A percentile compares a stretch with the other conserved stretches of the same genome.
Conservation (phyloP, 2,113 vertebrate genomes). For the Rhizomys pruinosus region DNA sequence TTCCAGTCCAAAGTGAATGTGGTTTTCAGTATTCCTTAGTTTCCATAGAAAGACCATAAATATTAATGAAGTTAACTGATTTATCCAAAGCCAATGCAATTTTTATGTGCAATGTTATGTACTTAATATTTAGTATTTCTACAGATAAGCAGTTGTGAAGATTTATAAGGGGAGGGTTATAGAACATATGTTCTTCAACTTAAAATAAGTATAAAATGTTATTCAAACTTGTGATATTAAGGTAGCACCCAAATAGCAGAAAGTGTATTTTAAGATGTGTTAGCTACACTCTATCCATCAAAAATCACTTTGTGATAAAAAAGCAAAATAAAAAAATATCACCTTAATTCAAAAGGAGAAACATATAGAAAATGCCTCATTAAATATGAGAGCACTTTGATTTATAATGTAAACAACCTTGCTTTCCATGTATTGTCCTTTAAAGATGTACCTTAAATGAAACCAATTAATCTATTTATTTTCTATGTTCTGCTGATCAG, state of each 20-base stretch:
- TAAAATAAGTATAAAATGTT: constrained; percentile 24
- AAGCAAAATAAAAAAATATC: background rate
- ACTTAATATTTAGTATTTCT: background rate
- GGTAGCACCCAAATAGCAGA: background rate
- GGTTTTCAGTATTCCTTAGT: background rate
- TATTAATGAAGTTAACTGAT: background rate
- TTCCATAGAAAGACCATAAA: background rate
- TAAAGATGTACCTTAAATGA: background rate
- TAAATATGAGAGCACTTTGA: background rate
- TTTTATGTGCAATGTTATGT: background rate
- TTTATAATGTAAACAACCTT: background rate
- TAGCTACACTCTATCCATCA: rapidly evolving
- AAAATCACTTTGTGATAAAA: background rate
- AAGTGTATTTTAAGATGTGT: background rate
- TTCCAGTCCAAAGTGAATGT: background rate
- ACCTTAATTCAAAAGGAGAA: background rate
- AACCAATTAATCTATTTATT: background rate
- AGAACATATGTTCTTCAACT: background rate
- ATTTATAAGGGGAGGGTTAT: background rate
- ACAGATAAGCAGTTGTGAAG: background rate
- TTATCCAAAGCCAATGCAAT: background rate
- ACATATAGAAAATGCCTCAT: background rate
- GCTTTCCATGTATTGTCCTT: background rate
- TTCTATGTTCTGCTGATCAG: constrained; percentile 3
- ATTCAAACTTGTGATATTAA: background rate